Evolutionary conservation across 2,888 invertebrate species (phyloP).

Genomic region (Drosophila mettleri): DNA sequence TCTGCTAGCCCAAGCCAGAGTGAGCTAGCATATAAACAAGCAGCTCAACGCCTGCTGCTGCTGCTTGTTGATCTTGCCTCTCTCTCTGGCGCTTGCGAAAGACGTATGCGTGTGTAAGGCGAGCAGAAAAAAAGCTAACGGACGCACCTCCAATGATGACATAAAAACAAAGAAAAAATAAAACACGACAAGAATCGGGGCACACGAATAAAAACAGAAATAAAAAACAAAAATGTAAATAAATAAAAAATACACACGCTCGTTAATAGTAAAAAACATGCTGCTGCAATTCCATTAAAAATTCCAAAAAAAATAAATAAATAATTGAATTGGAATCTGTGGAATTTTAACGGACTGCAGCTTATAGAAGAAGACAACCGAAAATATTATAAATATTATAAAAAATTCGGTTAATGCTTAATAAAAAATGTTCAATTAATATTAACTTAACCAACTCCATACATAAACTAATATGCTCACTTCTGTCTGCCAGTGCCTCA

Average conservation of each 20-base stretch:
- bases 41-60: constrained; percentile 13
- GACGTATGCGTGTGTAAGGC: constrained; percentile 2
- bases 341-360: constrained; percentile 32
- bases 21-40: constrained; percentile 45
- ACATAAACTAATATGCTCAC: neutral
- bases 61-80: constrained; percentile 8
- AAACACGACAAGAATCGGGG: constrained; percentile 25
- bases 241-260: constrained; percentile 40
- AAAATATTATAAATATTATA: neutral
- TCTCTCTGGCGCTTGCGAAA: constrained; percentile 8
- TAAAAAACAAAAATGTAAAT: constrained; percentile 46
- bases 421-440: neutral
- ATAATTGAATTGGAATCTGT: constrained; percentile 3
- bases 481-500: neutral
- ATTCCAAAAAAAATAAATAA: neutral
- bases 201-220: constrained; percentile 10
- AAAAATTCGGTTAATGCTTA: neutral
- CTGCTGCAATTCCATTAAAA: constrained; percentile 10
- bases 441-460: too few species aligned
- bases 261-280: constrained; percentile 40
- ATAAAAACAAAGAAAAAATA: constrained; percentile 43
- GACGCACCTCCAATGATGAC: constrained; percentile 48
- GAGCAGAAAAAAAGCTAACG: constrained; percentile 37
- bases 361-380: neutral
- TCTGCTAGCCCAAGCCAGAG: constrained; percentile 36